These are phyloP conservation scores for Scaptomyza polygonia DNA, from an alignment of 2,888 invertebrate genomes.

Conservation along the genomic window DNA sequence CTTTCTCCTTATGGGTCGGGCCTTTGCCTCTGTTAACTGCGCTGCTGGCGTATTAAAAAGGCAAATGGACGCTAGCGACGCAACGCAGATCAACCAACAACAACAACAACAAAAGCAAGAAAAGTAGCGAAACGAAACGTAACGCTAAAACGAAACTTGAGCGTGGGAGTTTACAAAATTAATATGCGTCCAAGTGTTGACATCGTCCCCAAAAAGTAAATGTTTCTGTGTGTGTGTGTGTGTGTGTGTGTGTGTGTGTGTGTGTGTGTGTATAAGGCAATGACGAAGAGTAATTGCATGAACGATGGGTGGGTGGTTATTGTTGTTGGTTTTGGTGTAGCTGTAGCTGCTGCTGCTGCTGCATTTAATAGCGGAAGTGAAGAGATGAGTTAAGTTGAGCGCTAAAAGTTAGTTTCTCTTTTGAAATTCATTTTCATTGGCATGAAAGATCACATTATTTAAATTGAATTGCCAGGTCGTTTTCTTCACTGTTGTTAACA, in stretches of 20 bases:
- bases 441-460: conserved; percentile 81
- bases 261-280: conserved; percentile 3
- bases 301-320: conserved; percentile 32
- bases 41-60: conserved; percentile 52
- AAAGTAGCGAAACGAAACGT: conserved; percentile 43
- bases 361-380: conserved; percentile 71
- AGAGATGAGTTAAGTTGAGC: conserved; percentile 45
- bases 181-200: conserved; percentile 77
- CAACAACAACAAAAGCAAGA: conserved; percentile 27
- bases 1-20: conserved; percentile 68
- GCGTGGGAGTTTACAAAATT: conserved; percentile 77
- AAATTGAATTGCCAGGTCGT: conserved; percentile 75
- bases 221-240: neutral
- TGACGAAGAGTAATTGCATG: conserved; percentile 49
- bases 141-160: conserved; percentile 62
- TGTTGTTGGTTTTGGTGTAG: conserved; percentile 31
- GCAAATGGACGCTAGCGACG: conserved; percentile 67
- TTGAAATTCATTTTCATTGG: conserved; percentile 77
- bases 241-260: neutral
- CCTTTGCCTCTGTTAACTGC: conserved; percentile 33
- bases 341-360: conserved; percentile 28
- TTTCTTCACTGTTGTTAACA: conserved; percentile 45
- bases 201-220: conserved; percentile 39
- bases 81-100: conserved; percentile 52
- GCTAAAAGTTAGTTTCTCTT: conserved; percentile 67